Base-by-base conservation (phyloP, 64 coral and sea anemone species). In the Astreopora myriophthalma region DNA sequence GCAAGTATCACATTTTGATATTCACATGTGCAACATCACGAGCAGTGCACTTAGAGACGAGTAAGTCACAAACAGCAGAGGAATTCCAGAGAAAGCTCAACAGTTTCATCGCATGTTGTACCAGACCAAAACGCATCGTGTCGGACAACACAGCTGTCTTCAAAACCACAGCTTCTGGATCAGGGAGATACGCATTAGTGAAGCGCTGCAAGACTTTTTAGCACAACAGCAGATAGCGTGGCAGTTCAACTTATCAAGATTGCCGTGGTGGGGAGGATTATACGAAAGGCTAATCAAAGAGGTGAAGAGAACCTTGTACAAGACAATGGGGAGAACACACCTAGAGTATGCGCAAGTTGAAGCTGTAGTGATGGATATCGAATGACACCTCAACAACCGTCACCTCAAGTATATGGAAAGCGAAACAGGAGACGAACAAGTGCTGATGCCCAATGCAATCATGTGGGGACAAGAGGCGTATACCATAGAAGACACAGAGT, bases 261-360 rank as follows among this genome's bases (percentile, higher is more conserved):
- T 70, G 40, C 69, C 69, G 1, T 75, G 48, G 71, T 75, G 70
- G 69, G 86, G 71, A 75, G 86, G 48, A 24, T 26, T 75, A 33
- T 74, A 82, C 13, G 27, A 58, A 28, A 77, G 73, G 13, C 22
- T 88, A 74, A 12, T 42, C 8, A 72, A 65, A 28, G 79, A 92
- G 19, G 46, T 94, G 19, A 94, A 94, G 86, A 90, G 60, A 69
- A 94, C 93, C 8, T 71, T 94, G 55, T 94, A 94, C 85, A 94
- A 95, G 63, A 95, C 87, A 70, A 78, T 95, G 70, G 87, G 88
- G 26, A 95, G 58, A 87, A 27, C 80, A 28, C 80, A 58, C 34
- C 29, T 95, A 32, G 4, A 34, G 28, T 86, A 55, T 46, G 70
- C 73, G 33, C 88, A 95, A 46, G 8, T 95, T 44, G 84, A 70